Evolutionary conservation across 2,113 vertebrate species (phyloP).

Genomic region (Ageneiosus marmoratus): DNA sequence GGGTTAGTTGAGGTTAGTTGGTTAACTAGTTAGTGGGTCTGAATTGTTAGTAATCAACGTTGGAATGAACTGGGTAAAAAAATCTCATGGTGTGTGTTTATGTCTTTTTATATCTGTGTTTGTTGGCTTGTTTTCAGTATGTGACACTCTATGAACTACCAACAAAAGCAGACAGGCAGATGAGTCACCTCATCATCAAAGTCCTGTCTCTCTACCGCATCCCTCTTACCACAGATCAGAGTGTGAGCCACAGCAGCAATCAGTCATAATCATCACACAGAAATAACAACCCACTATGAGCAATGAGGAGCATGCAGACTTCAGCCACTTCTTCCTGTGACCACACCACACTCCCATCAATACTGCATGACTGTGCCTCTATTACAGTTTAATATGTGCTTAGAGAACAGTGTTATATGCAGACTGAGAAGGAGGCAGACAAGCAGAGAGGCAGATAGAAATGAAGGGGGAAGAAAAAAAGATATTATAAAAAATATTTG

Average conservation of each 20-base stretch:
- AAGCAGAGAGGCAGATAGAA: conserved; percentile 5
- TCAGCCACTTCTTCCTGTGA: conserved; percentile 50
- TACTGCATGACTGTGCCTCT: conserved; percentile 32
- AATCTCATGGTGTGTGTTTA: background rate
- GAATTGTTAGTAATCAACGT: background rate
- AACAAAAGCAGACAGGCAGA: background rate
- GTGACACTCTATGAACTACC: conserved; percentile 15
- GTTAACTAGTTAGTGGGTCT: background rate
- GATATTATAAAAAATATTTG: background rate
- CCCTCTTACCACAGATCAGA: conserved; percentile 47
- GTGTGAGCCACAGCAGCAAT: conserved; percentile 46
- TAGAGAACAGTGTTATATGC: conserved; percentile 16
- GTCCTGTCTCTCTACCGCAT: conserved; percentile 25
- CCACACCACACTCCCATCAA: conserved; percentile 53
- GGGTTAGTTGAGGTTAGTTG: no score
- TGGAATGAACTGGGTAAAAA: no score
- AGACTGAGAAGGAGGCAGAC: conserved; percentile 2
- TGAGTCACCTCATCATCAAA: conserved; percentile 31
- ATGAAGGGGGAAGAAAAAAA: background rate
- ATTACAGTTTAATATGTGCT: conserved; percentile 46
- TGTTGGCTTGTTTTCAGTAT: background rate
- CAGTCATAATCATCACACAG: conserved; percentile 38
- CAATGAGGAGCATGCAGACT: conserved; percentile 50
- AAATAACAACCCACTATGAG: conserved; percentile 46
- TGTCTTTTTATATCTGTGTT: background rate